These are phyloP conservation scores for Oscheius sp. DNA, from an alignment of 2,888 invertebrate genomes.

Conservation along the genomic window DNA sequence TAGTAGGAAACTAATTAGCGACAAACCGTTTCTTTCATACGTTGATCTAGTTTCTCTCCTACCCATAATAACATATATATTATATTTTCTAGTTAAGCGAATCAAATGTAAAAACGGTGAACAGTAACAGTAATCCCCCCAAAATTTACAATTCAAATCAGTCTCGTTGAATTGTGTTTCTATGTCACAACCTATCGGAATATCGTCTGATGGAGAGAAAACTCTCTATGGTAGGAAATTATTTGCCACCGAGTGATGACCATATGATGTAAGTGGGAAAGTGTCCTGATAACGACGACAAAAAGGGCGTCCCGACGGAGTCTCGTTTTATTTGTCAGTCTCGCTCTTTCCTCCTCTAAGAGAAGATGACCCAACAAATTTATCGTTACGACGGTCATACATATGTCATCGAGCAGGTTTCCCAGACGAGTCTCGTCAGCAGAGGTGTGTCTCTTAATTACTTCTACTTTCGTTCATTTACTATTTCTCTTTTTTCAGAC, in stretches of 20 bases:
- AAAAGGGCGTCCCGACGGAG: slow-evolving; percentile 17
- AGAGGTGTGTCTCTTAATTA: slow-evolving; percentile 8
- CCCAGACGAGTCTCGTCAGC: slow-evolving; percentile 5
- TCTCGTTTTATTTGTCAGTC: background rate
- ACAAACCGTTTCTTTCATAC: no score
- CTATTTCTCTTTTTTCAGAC: background rate
- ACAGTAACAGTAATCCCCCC: no score
- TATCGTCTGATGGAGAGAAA: no score
- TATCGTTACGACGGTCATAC: slow-evolving; percentile 22
- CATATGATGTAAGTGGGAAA: slow-evolving; percentile 11
- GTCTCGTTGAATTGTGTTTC: no score
- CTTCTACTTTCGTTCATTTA: background rate
- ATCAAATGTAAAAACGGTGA: no score
- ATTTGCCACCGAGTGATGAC: background rate
- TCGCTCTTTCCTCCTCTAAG: background rate
- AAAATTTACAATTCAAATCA: no score
- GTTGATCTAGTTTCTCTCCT: no score
- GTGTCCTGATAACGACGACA: slow-evolving; percentile 16
- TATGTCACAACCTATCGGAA: no score
- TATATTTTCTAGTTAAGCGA: no score
- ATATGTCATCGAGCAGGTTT: slow-evolving; percentile 23
- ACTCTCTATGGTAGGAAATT: no score
- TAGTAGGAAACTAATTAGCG: no score
- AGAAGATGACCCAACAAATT: slow-evolving; percentile 10
- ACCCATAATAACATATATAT: no score